These are phyloP conservation scores for Cryptus armator DNA, from an alignment of 2,888 invertebrate genomes.

Conservation along the genomic window DNA sequence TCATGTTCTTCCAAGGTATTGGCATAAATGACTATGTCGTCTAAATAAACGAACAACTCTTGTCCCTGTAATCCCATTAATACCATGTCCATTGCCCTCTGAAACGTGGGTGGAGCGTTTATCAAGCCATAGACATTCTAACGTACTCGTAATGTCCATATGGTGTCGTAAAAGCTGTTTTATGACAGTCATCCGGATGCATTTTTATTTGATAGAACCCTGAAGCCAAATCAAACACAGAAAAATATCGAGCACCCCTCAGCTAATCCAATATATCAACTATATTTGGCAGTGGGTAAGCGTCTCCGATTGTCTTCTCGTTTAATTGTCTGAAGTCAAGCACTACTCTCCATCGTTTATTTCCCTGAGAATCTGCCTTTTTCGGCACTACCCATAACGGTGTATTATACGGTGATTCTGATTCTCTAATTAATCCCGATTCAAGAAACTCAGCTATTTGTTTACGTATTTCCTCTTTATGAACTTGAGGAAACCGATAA, in stretches of 20 bases:
- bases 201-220: too few species aligned
- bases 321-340: not conserved
- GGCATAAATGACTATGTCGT: constrained; percentile 18
- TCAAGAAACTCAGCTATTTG: not conserved
- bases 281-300: not conserved
- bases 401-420: not conserved
- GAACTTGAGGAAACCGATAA: not conserved
- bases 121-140: too few species aligned
- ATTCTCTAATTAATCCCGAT: not conserved
- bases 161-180: not conserved
- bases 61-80: constrained; percentile 1
- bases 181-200: too few species aligned
- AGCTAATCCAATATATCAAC: not conserved
- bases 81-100: not conserved
- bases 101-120: too few species aligned
- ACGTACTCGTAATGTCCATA: too few species aligned
- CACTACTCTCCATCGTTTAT: not conserved
- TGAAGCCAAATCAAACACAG: not conserved
- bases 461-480: not conserved
- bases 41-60: constrained; percentile 26
- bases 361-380: not conserved
- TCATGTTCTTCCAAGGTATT: not conserved
- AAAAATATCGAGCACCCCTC: not conserved
- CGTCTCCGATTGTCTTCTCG: not conserved
- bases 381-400: not conserved